Base-by-base conservation (phyloP, 2,888 invertebrate species). In the Dilophus febrilis region DNA sequence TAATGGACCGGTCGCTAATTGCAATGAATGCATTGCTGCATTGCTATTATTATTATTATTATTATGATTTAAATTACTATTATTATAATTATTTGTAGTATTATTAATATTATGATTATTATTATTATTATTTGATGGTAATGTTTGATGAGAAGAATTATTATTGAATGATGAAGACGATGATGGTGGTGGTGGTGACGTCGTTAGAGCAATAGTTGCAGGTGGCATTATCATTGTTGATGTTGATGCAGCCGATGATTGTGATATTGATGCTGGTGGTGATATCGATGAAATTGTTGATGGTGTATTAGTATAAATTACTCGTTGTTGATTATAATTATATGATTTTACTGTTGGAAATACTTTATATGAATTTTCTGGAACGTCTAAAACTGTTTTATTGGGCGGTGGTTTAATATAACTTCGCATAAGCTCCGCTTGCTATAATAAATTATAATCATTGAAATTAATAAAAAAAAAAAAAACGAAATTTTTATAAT, bases 341-440 rank as follows among this genome's bases (percentile, higher is more conserved):
- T 49, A 49, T 33, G 52, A 47, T 39, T 43, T 29, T 40, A 47
- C 30, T 37, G 46, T 47, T 47, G 48, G 49, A 49, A 49, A 52
- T 43, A 50, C 48, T 46, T 52, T 53, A 42, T 50, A 50, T 43
- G 55, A 51, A 47, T 56, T 57, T 47, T 70, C 71, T 53, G 73
- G 73, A 60, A 73, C 71, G 66, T 74, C 73, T 65, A 70, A 70
- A 59, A 73, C 72, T 60, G 72, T 71, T 61, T 73, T 73, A 64
- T 74, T 74, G 55, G 73, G 73, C 51, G 73, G 73, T 53, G 73
- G 71, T 61, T 72, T 72, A 48, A 73, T 70, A 53, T 71, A 71
- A 60, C 71, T 71, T 58, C 72, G 68, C 56, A 72, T 73, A 65
- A 74, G 70, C 65, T 74, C 73, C 61, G 72, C 71, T 69, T 73